phyloP scores from a whole-genome alignment of 35 echinoderm and acorn worm genomes.

The Ptychodera flava region DNA sequence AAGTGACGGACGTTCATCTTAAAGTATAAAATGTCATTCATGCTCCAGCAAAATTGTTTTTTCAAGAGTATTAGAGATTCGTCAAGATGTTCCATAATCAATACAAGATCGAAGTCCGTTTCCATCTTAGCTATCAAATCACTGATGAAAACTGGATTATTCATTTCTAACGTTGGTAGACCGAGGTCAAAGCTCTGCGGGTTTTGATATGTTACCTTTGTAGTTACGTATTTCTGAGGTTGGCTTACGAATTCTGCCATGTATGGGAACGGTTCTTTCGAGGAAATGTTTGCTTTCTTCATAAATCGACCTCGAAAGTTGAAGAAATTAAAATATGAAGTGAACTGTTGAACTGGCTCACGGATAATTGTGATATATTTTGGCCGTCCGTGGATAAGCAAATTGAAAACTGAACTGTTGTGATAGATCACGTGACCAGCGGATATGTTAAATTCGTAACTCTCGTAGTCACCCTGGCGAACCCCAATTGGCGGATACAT shows the following conservation, averaged over 20 bases:
- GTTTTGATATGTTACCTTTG: neutral
- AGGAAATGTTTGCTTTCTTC: neutral
- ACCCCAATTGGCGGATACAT: neutral
- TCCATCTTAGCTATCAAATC: neutral
- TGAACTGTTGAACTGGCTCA: conserved; percentile 12
- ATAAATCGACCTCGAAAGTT: conserved; percentile 1
- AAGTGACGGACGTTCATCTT: neutral
- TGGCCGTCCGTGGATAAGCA: neutral
- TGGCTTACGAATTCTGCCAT: neutral
- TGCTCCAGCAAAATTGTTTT: conserved; percentile 42
- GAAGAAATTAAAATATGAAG: conserved; percentile 26
- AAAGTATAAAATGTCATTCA: conserved; percentile 53
- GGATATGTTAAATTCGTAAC: conserved; percentile 29
- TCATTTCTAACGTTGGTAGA: neutral
- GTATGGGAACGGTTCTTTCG: neutral
- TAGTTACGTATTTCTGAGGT: neutral
- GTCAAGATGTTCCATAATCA: conserved; percentile 48
- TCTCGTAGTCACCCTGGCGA: neutral
- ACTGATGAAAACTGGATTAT: neutral
- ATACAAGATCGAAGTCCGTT: conserved; percentile 28
- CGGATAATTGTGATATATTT: conserved; percentile 31
- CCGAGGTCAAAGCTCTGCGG: neutral
- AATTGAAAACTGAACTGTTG: neutral
- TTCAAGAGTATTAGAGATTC: conserved; percentile 50
- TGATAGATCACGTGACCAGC: conserved; percentile 26